Evolutionary conservation across 2,888 invertebrate genomes (phyloP), one percentile per base, ranked within the genome.

Genomic region (Stenodema calcarata): DNA sequence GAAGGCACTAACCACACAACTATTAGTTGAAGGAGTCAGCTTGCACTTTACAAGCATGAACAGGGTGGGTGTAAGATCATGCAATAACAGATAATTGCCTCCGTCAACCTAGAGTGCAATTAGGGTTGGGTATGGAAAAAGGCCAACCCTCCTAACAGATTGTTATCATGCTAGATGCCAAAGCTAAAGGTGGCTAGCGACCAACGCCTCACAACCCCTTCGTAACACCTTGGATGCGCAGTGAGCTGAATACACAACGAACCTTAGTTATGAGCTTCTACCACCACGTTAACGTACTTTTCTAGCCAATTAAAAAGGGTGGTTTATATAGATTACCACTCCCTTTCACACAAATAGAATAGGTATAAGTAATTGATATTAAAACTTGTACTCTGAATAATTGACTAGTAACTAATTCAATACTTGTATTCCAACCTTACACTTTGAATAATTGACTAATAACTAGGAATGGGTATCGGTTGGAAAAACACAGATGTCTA

Each of bases 181-280:
- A 11, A 28, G 35, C 14, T n/a, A 73, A 73, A 73, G 41, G 73
- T 73, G 73, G 73, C 73, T 18, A 41, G 35, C 73, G 73, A 73
- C 28, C 80, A 16, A 30, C 54, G 14, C 42, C 44, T 80, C 54
- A 16, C 80, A 16, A 47, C 47, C 18, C 80, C 35, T 16, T 28
- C 12, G 18, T 23, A 62, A 62, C 62, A 62, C 62, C 42, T 44
- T 78, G 78, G n/a, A 42, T n/a, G 78, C 44, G 0, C 23, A 11
- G 62, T 80, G 80, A 54, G 50, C 28, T 54, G 80, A 80, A 80
- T 80, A 80, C 80, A 50, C 54, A 80, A 80, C 54, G 44, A 80
- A 80, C 54, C 54, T 14, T 4, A 50, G n/a, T 23, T 18, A 62
- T 62, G 23, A 12, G 23, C 23, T 18, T n/a, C n/a, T n/a, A n/a